A percentile compares a stretch with the other conserved stretches of the same genome.
Evolutionary conservation across 2,797 vertebrate species (phyloP).

Genomic region (Mus caroli): DNA sequence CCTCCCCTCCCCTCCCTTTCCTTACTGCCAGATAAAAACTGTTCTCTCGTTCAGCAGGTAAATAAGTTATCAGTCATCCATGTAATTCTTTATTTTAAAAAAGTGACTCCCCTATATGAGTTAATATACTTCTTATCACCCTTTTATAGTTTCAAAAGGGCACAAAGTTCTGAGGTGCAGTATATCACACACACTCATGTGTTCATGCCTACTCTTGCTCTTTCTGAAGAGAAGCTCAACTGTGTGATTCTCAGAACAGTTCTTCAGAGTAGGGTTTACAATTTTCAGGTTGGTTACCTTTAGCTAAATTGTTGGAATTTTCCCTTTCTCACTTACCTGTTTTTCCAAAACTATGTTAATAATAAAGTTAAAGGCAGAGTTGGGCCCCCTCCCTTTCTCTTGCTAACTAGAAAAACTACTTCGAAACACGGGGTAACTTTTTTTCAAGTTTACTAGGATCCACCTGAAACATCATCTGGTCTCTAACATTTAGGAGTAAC

Average conservation of each 20-base stretch:
- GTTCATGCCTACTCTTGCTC: neutral
- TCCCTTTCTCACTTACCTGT: neutral
- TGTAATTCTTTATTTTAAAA: neutral
- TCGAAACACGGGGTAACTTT: neutral
- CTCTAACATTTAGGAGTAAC: neutral
- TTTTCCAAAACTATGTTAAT: neutral
- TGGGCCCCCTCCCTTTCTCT: neutral
- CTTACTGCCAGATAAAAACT: too few species aligned
- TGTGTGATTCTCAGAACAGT: neutral
- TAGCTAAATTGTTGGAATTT: neutral
- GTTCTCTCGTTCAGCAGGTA: neutral
- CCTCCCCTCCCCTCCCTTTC: neutral
- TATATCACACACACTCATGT: neutral
- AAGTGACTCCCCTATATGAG: neutral
- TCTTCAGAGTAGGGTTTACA: neutral
- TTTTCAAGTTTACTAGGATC: neutral
- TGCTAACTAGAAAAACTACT: neutral
- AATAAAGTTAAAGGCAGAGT: neutral
- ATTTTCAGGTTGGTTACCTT: neutral
- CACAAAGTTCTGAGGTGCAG: too few species aligned
- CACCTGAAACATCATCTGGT: neutral
- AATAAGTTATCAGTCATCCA: neutral
- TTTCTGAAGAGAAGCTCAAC: neutral
- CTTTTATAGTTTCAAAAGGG: neutral
- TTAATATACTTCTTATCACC: neutral